Base-by-base conservation (phyloP, 64 coral and sea anemone species). In the Stylophora pistillata region DNA sequence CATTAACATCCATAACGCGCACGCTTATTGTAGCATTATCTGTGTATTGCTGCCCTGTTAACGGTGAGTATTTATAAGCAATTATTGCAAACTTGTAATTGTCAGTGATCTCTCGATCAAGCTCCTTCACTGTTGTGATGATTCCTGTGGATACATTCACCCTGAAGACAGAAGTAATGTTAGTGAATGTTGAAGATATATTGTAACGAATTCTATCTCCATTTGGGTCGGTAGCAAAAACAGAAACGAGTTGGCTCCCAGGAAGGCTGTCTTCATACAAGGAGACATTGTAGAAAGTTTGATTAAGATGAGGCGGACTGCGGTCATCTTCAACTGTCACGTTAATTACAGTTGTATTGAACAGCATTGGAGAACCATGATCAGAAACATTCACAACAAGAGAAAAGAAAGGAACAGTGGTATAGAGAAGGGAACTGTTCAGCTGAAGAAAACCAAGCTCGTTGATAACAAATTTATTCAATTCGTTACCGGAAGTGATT, bases 381-480 rank as follows among this genome's bases (percentile, higher is more conserved):
- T 91, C 89, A 77, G 79, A 68, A 26, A 91, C 89, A 30, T 65
- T 85, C 17, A 91, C 75, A 55, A 58, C 86, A 41, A 91, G 81
- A 47, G 55, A 69, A 41, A 85, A 91, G 3, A 15, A 64, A 4
- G 25, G 21, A 27, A 91, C 33, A 18, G 37, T 85, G 29, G 76
- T 81, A 75, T 77, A 91, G 54, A 91, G 57, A 23, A 91, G 80
- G 16, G 72, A 77, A 17, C 27, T 76, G 55, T 91, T 91, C 21
- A 80, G 56, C 54, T 64, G 89, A 47, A 91, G 12, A 10, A 76
- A 20, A 33, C 89, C 89, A 10, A 69, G 29, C 14, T 58, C 56
- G 16, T 91, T 13, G 29, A 91, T 86, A 25, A 41, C 26, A 34
- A 91, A 91, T 23, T 53, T 59, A 26, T 21, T 55, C 14, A 66